Evolutionary conservation across 2,888 invertebrate species (phyloP).

Genomic region (Lumbricus terrestris): DNA sequence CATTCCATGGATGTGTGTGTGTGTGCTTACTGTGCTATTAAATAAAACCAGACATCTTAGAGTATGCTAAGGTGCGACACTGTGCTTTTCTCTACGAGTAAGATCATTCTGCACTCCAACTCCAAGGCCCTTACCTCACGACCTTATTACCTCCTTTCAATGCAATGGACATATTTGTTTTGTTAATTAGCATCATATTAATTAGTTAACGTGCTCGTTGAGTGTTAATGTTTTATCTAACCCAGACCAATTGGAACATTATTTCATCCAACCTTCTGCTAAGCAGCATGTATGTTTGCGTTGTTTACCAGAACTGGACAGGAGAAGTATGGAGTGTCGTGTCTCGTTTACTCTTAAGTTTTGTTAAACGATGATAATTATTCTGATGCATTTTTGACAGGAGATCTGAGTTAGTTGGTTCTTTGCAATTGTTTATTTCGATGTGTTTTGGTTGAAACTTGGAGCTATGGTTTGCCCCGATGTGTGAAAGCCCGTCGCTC

Average conservation of each 20-base stretch:
- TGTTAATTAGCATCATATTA: not conserved
- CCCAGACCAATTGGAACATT: not conserved
- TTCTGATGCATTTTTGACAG: constrained; percentile 3
- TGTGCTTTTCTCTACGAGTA: not conserved
- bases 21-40: too few species aligned
- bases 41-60: not conserved
- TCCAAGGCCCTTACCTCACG: too few species aligned
- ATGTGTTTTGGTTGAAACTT: not conserved
- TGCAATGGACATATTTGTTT: not conserved
- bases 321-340: not conserved
- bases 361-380: not conserved
- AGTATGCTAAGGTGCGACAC: not conserved
- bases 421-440: not conserved
- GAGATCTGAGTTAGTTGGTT: not conserved
- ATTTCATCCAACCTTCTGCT: not conserved
- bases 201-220: not conserved
- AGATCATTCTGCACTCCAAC: too few species aligned
- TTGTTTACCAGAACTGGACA: not conserved
- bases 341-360: not conserved
- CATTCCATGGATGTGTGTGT: not conserved
- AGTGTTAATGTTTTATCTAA: not conserved
- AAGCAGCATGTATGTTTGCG: not conserved
- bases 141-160: not conserved
- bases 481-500: not conserved
- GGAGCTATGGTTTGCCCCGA: not conserved